Evolutionary conservation across 2,888 invertebrate species (phyloP).

Genomic region (Serripes groenlandicus): DNA sequence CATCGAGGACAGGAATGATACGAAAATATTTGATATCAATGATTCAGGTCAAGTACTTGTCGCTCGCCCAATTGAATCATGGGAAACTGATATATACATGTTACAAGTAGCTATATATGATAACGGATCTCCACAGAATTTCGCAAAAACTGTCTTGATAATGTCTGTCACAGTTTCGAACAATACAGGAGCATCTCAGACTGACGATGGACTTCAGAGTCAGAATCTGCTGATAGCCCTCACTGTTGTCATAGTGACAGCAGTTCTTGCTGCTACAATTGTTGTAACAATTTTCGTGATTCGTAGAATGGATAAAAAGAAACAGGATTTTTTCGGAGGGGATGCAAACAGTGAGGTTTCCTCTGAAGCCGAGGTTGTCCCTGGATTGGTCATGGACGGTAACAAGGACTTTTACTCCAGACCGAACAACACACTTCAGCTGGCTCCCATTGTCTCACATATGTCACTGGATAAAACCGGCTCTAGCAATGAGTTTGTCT

Average conservation of each 20-base stretch:
- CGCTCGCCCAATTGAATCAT: slow-evolving; percentile 56
- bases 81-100: slow-evolving; percentile 59
- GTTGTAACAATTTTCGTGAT: slow-evolving; percentile 80
- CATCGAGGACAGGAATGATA: slow-evolving; percentile 70
- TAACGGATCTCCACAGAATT: slow-evolving; percentile 64
- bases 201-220: slow-evolving; percentile 48
- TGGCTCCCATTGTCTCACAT: slow-evolving; percentile 59
- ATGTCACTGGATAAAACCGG: slow-evolving; percentile 49
- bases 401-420: slow-evolving; percentile 60
- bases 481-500: slow-evolving; percentile 60
- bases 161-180: slow-evolving; percentile 67
- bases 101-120: slow-evolving; percentile 69
- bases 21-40: slow-evolving; percentile 68
- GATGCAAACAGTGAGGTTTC: slow-evolving; percentile 58
- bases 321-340: slow-evolving; percentile 58
- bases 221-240: slow-evolving; percentile 74
- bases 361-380: slow-evolving; percentile 53
- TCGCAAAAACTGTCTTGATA: slow-evolving; percentile 61
- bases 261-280: slow-evolving; percentile 78
- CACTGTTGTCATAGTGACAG: slow-evolving; percentile 78
- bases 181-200: slow-evolving; percentile 37
- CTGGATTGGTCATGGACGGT: slow-evolving; percentile 43
- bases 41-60: slow-evolving; percentile 67
- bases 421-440: slow-evolving; percentile 43
- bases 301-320: slow-evolving; percentile 75